phyloP scores from a whole-genome alignment of 1,140 invertebrate genomes.

The Trichonephila inaurata region DNA sequence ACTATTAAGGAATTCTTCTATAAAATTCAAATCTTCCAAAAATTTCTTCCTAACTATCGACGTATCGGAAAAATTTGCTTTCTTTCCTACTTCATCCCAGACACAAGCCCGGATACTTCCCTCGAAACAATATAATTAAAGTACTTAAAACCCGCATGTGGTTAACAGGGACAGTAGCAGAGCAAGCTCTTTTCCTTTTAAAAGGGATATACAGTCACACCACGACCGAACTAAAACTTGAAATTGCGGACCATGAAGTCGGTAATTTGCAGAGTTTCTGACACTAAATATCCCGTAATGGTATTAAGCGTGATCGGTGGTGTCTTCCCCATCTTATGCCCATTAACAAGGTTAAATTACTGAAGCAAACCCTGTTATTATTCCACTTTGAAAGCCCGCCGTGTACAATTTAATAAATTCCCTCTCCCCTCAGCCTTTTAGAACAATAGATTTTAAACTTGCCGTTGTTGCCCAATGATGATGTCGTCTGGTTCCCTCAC shows the following conservation, averaged over 20 bases:
- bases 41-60: constrained; percentile 10
- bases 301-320: constrained; percentile 53
- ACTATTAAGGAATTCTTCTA: background rate
- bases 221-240: constrained; percentile 9
- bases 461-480: background rate
- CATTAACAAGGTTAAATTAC: constrained; percentile 68
- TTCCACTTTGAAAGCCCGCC: constrained; percentile 40
- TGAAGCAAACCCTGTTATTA: constrained; percentile 59
- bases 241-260: constrained; percentile 59
- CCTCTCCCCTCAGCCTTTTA: background rate
- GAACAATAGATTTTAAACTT: constrained; percentile 41
- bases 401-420: constrained; percentile 67
- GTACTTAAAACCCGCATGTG: constrained; percentile 37
- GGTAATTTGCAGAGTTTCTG: constrained; percentile 61
- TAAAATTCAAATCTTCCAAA: background rate
- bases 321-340: background rate
- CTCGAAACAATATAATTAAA: constrained; percentile 47
- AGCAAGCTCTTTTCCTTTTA: background rate
- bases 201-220: constrained; percentile 20
- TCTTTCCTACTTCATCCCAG: background rate
- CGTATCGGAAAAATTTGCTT: constrained; percentile 51
- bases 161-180: background rate
- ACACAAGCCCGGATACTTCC: background rate
- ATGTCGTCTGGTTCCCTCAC: background rate
- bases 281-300: constrained; percentile 73